Conservation (phyloP, 2,888 invertebrate species). For the Ophion ventricosus region DNA sequence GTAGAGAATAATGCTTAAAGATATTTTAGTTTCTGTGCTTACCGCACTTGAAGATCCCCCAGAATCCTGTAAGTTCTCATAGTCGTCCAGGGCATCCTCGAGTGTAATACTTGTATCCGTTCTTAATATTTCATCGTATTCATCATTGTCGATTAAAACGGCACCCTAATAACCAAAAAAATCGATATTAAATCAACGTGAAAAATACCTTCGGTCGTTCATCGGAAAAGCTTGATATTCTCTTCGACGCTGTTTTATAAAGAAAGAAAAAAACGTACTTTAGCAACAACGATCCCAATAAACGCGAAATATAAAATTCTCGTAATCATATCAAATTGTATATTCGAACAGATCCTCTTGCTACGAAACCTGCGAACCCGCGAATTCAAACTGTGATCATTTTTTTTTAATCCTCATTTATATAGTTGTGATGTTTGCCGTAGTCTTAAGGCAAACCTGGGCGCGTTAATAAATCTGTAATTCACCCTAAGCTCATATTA, state of each 20-base stretch:
- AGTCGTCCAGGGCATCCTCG: not conserved
- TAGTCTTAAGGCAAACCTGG: conserved; percentile 1
- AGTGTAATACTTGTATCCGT: not conserved
- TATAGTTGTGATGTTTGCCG: conserved; percentile 6
- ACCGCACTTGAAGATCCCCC: too few relatives aligned
- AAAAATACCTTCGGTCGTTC: too few relatives aligned
- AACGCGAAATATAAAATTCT: conserved; percentile 4
- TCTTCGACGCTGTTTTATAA: too few relatives aligned
- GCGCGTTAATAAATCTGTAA: conserved; percentile 27
- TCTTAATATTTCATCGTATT: not conserved
- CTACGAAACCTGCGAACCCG: conserved; percentile 7
- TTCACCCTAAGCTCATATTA: conserved; percentile 19
- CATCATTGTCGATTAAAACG: not conserved
- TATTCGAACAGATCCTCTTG: not conserved
- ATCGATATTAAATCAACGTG: not conserved
- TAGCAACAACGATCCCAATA: not conserved
- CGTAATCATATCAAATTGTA: conserved; percentile 10
- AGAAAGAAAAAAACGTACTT: not conserved
- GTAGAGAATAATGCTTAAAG: too few relatives aligned
- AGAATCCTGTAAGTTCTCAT: not conserved
- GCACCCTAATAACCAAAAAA: conserved; percentile 7
- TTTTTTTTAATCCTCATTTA: not conserved
- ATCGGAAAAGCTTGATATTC: not conserved
- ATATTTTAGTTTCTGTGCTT: too few relatives aligned
- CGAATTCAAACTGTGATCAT: conserved; percentile 4